Conservation (phyloP, 2,888 invertebrate genomes). For the Caenorhabditis doughertyi region DNA sequence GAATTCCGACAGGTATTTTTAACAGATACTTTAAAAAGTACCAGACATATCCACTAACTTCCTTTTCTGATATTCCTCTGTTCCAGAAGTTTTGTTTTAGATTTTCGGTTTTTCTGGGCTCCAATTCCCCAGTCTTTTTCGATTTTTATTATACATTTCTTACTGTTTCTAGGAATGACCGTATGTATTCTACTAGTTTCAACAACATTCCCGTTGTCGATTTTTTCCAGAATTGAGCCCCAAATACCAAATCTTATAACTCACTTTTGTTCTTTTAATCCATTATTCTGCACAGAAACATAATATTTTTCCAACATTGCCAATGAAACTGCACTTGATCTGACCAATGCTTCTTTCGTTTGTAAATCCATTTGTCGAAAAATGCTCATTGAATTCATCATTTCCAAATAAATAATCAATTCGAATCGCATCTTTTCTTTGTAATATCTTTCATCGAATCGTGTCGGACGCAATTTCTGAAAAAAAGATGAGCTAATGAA, state of each 20-base stretch:
- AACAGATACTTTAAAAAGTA: too few relatives aligned
- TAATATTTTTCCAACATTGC: slow-evolving; percentile 78
- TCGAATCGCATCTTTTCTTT: slow-evolving; percentile 68
- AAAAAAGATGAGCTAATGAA: slow-evolving; percentile 28
- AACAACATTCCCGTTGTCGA: too few relatives aligned
- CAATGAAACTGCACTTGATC: slow-evolving; percentile 69
- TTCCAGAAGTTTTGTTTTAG: too few relatives aligned
- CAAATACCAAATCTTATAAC: neutral
- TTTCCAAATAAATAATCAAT: slow-evolving; percentile 57
- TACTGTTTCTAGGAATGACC: too few relatives aligned
- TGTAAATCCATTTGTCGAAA: slow-evolving; percentile 49
- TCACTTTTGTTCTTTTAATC: slow-evolving; percentile 66
- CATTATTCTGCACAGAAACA: slow-evolving; percentile 70
- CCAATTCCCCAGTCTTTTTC: too few relatives aligned
- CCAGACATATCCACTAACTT: too few relatives aligned
- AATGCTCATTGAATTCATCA: slow-evolving; percentile 56
- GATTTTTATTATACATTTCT: too few relatives aligned
- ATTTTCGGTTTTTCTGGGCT: too few relatives aligned
- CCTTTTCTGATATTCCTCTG: too few relatives aligned
- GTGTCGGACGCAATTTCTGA: slow-evolving; percentile 62
- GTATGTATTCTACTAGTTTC: too few relatives aligned
- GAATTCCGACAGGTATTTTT: too few relatives aligned
- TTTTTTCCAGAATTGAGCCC: neutral
- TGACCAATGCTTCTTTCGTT: slow-evolving; percentile 69
- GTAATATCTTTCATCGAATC: slow-evolving; percentile 66